Percentiles rank a stretch among this genome's conserved stretches.
Conservation (phyloP, 2,888 invertebrate species). For the Chalcis sispes region DNA sequence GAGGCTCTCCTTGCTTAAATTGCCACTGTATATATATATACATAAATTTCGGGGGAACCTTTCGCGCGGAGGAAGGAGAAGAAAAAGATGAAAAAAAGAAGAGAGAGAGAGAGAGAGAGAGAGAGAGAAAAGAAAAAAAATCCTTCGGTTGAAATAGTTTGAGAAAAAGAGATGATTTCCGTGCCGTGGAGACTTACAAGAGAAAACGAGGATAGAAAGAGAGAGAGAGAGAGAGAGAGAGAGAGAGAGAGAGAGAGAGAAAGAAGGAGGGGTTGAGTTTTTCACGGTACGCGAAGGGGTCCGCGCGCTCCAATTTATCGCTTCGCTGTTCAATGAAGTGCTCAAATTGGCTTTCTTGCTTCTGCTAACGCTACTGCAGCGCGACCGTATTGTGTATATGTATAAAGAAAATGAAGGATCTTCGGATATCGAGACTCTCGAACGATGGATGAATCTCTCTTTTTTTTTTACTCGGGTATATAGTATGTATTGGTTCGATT, state of each 20-base stretch:
- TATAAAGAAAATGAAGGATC: not conserved
- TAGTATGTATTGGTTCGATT: not conserved
- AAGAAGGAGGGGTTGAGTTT: conserved; percentile 54
- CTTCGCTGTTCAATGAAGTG: conserved; percentile 58
- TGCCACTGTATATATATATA: not conserved
- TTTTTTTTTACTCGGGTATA: not conserved
- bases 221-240: conserved; percentile 49
- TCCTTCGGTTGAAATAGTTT: conserved; percentile 42
- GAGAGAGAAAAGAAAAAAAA: conserved; percentile 1
- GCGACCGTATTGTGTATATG: not conserved
- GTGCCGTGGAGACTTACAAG: too few relatives aligned
- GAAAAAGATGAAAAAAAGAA: not conserved
- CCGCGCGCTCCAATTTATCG: conserved; percentile 61
- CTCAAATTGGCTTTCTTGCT: conserved; percentile 54
- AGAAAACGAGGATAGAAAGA: not conserved
- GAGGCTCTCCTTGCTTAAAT: conserved; percentile 2
- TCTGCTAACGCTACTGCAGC: not conserved
- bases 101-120: conserved; percentile 17
- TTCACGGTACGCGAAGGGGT: conserved; percentile 61
- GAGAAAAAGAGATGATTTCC: conserved; percentile 38
- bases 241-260: conserved; percentile 45
- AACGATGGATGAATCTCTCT: conserved; percentile 6
- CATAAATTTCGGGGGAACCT: too few relatives aligned
- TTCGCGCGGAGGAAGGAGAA: too few relatives aligned
- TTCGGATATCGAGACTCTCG: too few relatives aligned